phyloP scores from a whole-genome alignment of 2,888 invertebrate genomes.

The Pristionchus entomophagus region DNA sequence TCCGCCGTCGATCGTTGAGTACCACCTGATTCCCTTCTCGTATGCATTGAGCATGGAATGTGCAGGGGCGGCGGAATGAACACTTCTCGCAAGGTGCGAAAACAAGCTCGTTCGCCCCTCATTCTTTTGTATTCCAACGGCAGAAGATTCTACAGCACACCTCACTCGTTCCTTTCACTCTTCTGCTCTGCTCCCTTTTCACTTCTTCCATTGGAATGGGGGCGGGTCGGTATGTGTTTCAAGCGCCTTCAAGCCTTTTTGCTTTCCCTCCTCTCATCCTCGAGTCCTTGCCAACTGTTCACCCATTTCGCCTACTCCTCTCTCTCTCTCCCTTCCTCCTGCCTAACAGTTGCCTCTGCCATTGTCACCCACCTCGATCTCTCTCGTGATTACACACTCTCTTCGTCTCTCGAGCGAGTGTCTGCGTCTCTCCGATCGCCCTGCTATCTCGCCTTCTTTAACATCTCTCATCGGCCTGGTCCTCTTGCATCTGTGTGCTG shows the following conservation, averaged over 20 bases:
- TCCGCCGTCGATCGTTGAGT: neutral
- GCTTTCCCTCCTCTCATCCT: neutral
- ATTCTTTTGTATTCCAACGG: neutral
- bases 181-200: constrained; percentile 22
- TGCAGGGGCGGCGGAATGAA: no score
- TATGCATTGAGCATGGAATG: no score
- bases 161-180: constrained; percentile 1
- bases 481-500: constrained; percentile 5
- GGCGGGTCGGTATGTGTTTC: constrained; percentile 21
- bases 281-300: constrained; percentile 30
- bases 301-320: constrained; percentile 3
- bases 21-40: neutral
- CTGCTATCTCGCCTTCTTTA: neutral
- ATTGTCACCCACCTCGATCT: constrained; percentile 28
- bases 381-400: constrained; percentile 18
- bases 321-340: constrained; percentile 4
- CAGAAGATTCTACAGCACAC: neutral
- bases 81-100: constrained; percentile 3
- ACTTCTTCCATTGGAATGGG: constrained; percentile 3
- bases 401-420: neutral
- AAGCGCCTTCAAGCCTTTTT: neutral
- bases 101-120: constrained; percentile 12
- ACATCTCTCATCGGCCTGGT: neutral
- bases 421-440: constrained; percentile 35
- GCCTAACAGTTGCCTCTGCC: constrained; percentile 21